Percentiles rank a stretch among this genome's conserved stretches.
phyloP scores from a whole-genome alignment of 1,140 invertebrate species.

The Lutraria rhynchaena region DNA sequence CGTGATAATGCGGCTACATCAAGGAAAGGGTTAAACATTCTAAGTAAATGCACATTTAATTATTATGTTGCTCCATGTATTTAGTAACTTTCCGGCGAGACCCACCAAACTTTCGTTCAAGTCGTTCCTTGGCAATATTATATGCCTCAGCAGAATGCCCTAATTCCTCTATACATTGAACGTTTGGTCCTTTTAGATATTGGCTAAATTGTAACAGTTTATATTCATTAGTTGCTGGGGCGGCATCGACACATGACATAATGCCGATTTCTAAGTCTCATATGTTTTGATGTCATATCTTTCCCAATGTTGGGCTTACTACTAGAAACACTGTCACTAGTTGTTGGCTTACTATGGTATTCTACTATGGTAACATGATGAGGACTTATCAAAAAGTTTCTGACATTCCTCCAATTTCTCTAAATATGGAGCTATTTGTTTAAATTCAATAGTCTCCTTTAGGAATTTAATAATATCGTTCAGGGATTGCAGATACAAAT shows the following conservation, averaged over 20 bases:
- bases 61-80: not conserved
- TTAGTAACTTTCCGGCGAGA: constrained; percentile 1
- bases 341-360: not conserved
- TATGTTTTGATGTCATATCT: constrained; percentile 24
- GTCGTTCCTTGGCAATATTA: not conserved
- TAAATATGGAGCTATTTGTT: constrained; percentile 10
- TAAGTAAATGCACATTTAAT: too few species aligned
- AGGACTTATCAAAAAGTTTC: not conserved
- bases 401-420: constrained; percentile 1
- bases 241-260: constrained; percentile 14
- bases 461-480: too few species aligned
- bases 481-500: too few species aligned
- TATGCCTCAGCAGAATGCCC: constrained; percentile 15
- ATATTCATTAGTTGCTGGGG: constrained; percentile 28
- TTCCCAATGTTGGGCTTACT: not conserved
- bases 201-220: constrained; percentile 30
- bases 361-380: not conserved
- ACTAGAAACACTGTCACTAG: not conserved
- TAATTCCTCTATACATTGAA: constrained; percentile 5
- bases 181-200: not conserved
- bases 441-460: constrained; percentile 2
- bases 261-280: constrained; percentile 19
- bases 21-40: too few species aligned
- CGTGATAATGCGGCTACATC: too few species aligned
- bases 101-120: constrained; percentile 32